Conservation (phyloP, 2,797 vertebrate species). For the Oreochromis mossambicus region DNA sequence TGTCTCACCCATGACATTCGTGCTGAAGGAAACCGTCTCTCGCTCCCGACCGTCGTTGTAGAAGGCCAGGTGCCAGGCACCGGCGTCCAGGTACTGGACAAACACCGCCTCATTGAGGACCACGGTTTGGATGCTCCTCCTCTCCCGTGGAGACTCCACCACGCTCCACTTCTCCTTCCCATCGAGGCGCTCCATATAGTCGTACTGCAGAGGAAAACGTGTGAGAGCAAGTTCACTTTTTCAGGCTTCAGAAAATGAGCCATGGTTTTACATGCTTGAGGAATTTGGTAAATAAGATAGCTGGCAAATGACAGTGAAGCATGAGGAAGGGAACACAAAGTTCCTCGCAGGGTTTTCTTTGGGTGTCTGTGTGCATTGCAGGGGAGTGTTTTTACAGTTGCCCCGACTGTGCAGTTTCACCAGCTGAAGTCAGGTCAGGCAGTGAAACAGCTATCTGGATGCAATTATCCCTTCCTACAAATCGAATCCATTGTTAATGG, state of each 20-base stretch:
- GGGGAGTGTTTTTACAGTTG: background rate
- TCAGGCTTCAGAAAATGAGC: background rate
- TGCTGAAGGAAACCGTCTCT: constrained; percentile 93
- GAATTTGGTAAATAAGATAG: constrained; percentile 5
- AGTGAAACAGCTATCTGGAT: constrained; percentile 26
- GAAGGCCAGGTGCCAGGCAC: constrained; percentile 96
- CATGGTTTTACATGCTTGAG: constrained; percentile 4
- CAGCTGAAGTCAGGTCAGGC: constrained; percentile 32
- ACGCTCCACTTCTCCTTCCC: constrained; percentile 99
- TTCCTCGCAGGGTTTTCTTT: constrained; percentile 1
- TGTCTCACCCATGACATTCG: constrained; percentile 87
- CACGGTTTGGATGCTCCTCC: constrained; percentile 93
- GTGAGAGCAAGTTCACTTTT: background rate
- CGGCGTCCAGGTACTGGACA: constrained; percentile 93
- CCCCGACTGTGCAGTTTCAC: background rate
- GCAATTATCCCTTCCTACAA: constrained; percentile 60
- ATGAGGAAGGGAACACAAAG: constrained; percentile 14
- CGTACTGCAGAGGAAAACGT: constrained; percentile 77
- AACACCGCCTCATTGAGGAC: constrained; percentile 97
- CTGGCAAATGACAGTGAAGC: background rate
- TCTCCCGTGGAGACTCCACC: constrained; percentile 90
- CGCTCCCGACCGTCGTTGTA: constrained; percentile 97
- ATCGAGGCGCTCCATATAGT: constrained; percentile 97
- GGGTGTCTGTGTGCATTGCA: background rate
- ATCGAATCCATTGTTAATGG: constrained; percentile 69